These are phyloP conservation scores for Leptopilina syphax DNA, from an alignment of 2,888 invertebrate genomes.

Conservation along the genomic window DNA sequence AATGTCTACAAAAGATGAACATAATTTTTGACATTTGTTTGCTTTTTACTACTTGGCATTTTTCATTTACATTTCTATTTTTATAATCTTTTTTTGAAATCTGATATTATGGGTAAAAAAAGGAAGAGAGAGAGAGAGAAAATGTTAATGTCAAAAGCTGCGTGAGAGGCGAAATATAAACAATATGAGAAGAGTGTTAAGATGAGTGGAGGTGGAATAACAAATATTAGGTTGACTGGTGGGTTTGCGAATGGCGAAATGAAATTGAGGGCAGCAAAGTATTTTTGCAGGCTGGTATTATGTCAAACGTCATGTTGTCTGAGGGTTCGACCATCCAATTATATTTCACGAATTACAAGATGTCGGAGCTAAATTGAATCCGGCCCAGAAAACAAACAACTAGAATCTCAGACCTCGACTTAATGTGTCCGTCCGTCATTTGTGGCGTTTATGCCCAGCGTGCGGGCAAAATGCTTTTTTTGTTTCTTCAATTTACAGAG, in stretches of 20 bases:
- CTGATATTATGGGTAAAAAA: neutral
- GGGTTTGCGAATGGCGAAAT: conserved; percentile 36
- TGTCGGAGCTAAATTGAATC: conserved; percentile 71
- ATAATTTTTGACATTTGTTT: neutral
- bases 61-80: neutral
- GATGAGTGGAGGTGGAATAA: conserved; percentile 10
- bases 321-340: conserved; percentile 66
- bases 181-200: neutral
- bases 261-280: conserved; percentile 54
- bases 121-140: neutral
- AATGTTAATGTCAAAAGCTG: neutral
- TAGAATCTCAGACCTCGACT: conserved; percentile 62
- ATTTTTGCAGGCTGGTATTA: conserved; percentile 61
- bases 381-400: conserved; percentile 65
- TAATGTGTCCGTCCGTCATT: conserved; percentile 66
- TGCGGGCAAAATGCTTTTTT: conserved; percentile 61
- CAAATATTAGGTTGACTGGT: conserved; percentile 23
- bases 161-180: neutral
- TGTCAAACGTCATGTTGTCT: conserved; percentile 64
- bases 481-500: conserved; percentile 52
- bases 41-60: neutral
- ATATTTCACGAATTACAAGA: conserved; percentile 69
- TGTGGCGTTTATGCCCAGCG: conserved; percentile 56
- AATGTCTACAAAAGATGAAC: too few species aligned
- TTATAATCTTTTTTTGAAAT: neutral